Evolutionary conservation across 2,113 vertebrate species (phyloP), one percentile per base, ranked within the genome.

Genomic region (Serilophus lunatus): DNA sequence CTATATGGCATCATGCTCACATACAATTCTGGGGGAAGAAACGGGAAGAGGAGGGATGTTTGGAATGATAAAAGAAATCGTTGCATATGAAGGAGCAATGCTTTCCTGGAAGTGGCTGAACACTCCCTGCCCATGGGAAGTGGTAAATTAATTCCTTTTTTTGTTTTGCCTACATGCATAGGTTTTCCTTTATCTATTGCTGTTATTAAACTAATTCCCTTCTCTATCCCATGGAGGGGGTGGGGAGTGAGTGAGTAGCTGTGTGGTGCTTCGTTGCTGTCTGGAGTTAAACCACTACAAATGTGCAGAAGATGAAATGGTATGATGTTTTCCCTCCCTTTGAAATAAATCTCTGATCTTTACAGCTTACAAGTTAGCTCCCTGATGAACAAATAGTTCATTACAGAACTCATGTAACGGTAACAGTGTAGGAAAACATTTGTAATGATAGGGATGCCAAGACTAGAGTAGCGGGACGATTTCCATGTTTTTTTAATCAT

Each of bases 311-410:
- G 89, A 94, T 94, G 53, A 96, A 95, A 95, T 63, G 35, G 57
- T 92, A 5, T 79, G 65, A 91, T 90, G 76, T 83, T 94, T 95
- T 90, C 64, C 60, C 56, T 94, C 47, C 56, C 91, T 96, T 95
- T 97, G 91, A 96, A 97, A 93, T 86, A 82, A 78, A 75, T 74
- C 91, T 94, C 89, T 96, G 83, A 93, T 96, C 94, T 93, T 93
- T 72, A 86, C 22, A 71, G 49, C 77, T 97, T 82, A 71, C 88
- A 92, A 89, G 72, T 40, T 51, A 70, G 72, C 61, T 93, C 69
- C 35, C 72, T 82, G 64, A 92, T 69, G 77, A 94, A 93, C 83
- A 95, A 94, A 95, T 45, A 93, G 53, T 91, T 93, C 72, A 53
- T 93, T 88, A 92, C 57, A 75, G 83, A 86, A n/a, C 13, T 57